Evolutionary conservation across 2,797 vertebrate species (phyloP).

Genomic region (Centropyge bicolor): DNA sequence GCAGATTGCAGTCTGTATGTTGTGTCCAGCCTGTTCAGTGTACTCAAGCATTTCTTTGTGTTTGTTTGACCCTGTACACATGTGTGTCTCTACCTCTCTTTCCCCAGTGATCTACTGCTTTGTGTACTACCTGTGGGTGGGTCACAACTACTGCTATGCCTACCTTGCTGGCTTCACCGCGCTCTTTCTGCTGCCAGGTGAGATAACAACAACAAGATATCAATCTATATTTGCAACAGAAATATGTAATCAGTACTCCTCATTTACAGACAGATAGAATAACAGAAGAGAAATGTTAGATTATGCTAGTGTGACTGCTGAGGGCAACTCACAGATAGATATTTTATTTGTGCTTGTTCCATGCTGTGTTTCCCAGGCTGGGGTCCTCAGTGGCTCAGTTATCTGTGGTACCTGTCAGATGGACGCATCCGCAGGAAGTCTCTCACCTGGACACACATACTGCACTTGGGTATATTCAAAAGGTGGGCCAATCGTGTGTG

Average conservation of each 20-base stretch:
- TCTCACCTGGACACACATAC: constrained; percentile 84
- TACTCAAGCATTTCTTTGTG: not conserved
- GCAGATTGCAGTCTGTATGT: not conserved
- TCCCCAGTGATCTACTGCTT: constrained; percentile 85
- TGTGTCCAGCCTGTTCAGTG: not conserved
- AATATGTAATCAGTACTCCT: not conserved
- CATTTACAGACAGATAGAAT: not conserved
- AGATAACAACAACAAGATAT: constrained; percentile 23
- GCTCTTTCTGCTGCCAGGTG: constrained; percentile 83
- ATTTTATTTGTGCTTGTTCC: not conserved
- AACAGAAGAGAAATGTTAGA: not conserved
- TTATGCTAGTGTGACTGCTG: not conserved
- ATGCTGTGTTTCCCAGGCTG: constrained; percentile 74
- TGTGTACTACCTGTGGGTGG: constrained; percentile 82
- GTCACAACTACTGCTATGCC: constrained; percentile 84
- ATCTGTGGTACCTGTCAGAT: constrained; percentile 87
- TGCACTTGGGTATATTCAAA: constrained; percentile 91
- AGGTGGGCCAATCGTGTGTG: constrained; percentile 71
- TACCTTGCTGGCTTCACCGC: constrained; percentile 85
- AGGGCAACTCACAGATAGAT: not conserved
- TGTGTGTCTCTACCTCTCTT: constrained; percentile 20
- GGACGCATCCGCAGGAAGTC: constrained; percentile 73
- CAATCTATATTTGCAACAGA: not conserved
- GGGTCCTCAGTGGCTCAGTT: constrained; percentile 87
- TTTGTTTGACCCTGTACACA: not conserved